These are phyloP conservation scores for Apodemia zela DNA, from an alignment of 2,888 invertebrate species.

Conservation along the genomic window DNA sequence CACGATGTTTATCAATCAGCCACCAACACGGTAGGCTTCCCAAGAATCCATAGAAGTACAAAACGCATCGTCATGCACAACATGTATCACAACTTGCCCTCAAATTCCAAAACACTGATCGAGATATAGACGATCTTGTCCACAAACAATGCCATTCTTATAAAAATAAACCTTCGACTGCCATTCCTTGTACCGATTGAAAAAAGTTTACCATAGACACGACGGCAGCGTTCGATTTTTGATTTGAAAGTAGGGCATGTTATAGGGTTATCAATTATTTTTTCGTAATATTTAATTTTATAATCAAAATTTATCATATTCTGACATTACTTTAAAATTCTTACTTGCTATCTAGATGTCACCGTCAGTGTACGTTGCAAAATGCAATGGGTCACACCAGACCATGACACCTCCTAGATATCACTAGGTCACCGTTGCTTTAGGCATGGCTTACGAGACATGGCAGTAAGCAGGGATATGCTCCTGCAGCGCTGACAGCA, in stretches of 20 bases:
- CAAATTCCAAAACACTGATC: slow-evolving; percentile 61
- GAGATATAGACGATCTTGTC: slow-evolving; percentile 63
- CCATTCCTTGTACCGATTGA: slow-evolving; percentile 54
- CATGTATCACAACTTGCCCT: slow-evolving; percentile 45
- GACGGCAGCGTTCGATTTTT: slow-evolving; percentile 56
- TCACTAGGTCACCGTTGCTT: too few relatives aligned
- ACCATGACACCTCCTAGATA: too few relatives aligned
- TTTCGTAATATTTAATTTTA: too few relatives aligned
- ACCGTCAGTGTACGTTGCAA: too few relatives aligned
- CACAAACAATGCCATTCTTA: slow-evolving; percentile 72
- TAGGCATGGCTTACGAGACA: too few relatives aligned
- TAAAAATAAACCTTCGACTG: slow-evolving; percentile 63
- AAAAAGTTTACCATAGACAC: slow-evolving; percentile 52
- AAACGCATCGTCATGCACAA: slow-evolving; percentile 59
- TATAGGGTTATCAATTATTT: slow-evolving; percentile 43
- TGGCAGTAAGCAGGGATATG: too few relatives aligned
- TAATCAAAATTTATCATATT: too few relatives aligned
- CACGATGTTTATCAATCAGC: slow-evolving; percentile 25
- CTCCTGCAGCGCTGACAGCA: too few relatives aligned
- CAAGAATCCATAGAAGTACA: slow-evolving; percentile 29
- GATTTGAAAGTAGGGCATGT: slow-evolving; percentile 53
- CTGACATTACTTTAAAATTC: too few relatives aligned
- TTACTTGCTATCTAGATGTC: too few relatives aligned
- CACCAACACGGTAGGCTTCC: slow-evolving; percentile 24
- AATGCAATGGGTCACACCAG: too few relatives aligned